Conservation (phyloP, 2,797 vertebrate species). For the Lindbergichthys nudifrons region DNA sequence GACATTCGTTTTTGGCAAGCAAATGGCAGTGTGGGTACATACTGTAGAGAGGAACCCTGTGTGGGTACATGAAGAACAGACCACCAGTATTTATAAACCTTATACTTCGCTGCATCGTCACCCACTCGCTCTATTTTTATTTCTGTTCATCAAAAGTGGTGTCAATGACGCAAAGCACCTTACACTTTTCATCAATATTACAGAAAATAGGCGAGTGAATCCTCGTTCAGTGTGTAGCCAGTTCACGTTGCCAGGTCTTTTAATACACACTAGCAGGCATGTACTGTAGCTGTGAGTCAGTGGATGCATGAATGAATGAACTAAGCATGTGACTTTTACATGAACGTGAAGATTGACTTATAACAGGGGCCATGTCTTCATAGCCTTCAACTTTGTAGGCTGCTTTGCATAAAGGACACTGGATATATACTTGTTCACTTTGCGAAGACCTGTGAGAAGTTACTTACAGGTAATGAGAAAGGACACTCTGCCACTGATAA, state of each 20-base stretch:
- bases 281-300: constrained; percentile 3
- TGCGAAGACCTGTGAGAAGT: constrained; percentile 15
- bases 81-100: constrained; percentile 56
- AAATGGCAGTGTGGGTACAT: constrained; percentile 49
- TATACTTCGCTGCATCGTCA: constrained; percentile 48
- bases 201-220: constrained; percentile 17
- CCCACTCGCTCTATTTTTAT: constrained; percentile 37
- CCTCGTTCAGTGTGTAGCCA: not conserved
- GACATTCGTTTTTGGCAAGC: constrained; percentile 49
- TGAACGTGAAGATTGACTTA: not conserved
- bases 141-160: constrained; percentile 43
- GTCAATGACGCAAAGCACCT: constrained; percentile 40
- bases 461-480: constrained; percentile 38
- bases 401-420: constrained; percentile 22
- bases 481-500: constrained; percentile 33
- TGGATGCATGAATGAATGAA: constrained; percentile 13
- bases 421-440: constrained; percentile 25
- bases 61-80: constrained; percentile 53
- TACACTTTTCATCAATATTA: constrained; percentile 7
- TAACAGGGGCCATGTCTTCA: not conserved
- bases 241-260: not conserved
- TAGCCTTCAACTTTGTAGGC: constrained; percentile 5
- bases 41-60: constrained; percentile 52
- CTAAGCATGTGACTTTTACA: constrained; percentile 1
- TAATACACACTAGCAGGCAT: constrained; percentile 7